Evolutionary conservation across 2,888 invertebrate genomes (phyloP), one percentile per base, ranked within the genome.

Genomic region (Strigamia crassipes): DNA sequence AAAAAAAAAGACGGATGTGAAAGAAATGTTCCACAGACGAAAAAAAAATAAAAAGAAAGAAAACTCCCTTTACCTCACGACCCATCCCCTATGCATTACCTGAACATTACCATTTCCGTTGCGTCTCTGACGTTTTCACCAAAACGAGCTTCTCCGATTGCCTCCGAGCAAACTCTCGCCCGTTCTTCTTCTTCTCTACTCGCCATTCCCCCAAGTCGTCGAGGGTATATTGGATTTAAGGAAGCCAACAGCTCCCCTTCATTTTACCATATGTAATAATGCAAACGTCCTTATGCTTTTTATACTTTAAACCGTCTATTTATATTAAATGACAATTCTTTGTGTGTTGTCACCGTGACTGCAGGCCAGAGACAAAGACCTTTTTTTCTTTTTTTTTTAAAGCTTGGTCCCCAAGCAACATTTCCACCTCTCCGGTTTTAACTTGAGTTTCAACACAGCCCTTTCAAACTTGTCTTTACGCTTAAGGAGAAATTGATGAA

Each of bases 271-370:
- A 66, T 66, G 61, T 66, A 66, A 23, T 23, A 66, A 66, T 66
- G 61, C 61, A 66, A 66, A 66, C 61, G 61, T 66, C 23, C 61
- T 66, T 66, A 66, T 66, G 21, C 61, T 66, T 66, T 66, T 66
- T 66, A 66, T 66, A 66, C 61, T 66, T 66, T 66, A 66, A 66
- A 66, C 21, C 61, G 61, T 66, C 61, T 66, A 23, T 66, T 66
- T 66, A 66, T 66, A 66, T 66, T 66, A 66, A 66, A 66, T 66
- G 61, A 66, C 61, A 66, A 18, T 66, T 66, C 61, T 66, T 66
- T 66, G 18, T 66, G 61, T 21, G 61, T 66, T 66, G 61, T 66
- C 61, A 66, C 61, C 23, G 61, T 66, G 61, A 21, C 61, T 66
- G 10, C 21, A 23, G 61, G 61, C 5, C 61, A 66, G 61, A 66